These are phyloP conservation scores for Camponotus fellah DNA, from an alignment of 2,888 invertebrate genomes.

Conservation along the genomic window DNA sequence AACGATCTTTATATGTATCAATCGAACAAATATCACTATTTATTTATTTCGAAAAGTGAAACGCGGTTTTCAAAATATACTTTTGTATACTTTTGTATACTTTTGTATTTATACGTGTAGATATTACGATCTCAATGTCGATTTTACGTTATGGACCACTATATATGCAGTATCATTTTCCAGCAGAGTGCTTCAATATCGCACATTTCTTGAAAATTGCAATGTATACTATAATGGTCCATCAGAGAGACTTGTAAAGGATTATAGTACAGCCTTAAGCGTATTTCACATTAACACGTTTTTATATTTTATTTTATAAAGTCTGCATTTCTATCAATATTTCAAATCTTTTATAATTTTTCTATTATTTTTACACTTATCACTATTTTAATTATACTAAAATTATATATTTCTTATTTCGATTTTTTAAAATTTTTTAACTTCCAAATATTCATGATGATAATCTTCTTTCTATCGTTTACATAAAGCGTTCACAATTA, in stretches of 20 bases:
- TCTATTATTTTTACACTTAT: not conserved
- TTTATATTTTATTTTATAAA: not conserved
- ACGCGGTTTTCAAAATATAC: not conserved
- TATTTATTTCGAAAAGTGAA: not conserved
- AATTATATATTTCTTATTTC: not conserved
- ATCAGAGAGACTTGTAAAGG: not conserved
- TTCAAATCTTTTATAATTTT: not conserved
- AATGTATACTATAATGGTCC: not conserved
- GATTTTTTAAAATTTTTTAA: not conserved
- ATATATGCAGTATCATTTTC: slow-evolving; percentile 35
- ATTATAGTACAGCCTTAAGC: not conserved
- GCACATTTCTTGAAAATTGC: slow-evolving; percentile 28
- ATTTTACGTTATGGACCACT: slow-evolving; percentile 23
- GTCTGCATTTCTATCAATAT: not conserved
- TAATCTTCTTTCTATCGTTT: slow-evolving; percentile 8
- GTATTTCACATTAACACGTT: not conserved
- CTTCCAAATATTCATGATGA: not conserved
- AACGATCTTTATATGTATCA: not conserved
- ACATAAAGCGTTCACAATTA: not conserved
- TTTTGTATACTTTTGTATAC: slow-evolving; percentile 8
- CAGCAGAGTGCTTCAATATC: slow-evolving; percentile 29
- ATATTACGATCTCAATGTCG: slow-evolving; percentile 25
- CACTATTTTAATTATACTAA: not conserved
- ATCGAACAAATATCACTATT: not conserved
- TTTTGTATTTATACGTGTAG: slow-evolving; percentile 21